Base-by-base conservation (phyloP, 2,113 vertebrate genomes). In the Lamprotornis superbus region DNA sequence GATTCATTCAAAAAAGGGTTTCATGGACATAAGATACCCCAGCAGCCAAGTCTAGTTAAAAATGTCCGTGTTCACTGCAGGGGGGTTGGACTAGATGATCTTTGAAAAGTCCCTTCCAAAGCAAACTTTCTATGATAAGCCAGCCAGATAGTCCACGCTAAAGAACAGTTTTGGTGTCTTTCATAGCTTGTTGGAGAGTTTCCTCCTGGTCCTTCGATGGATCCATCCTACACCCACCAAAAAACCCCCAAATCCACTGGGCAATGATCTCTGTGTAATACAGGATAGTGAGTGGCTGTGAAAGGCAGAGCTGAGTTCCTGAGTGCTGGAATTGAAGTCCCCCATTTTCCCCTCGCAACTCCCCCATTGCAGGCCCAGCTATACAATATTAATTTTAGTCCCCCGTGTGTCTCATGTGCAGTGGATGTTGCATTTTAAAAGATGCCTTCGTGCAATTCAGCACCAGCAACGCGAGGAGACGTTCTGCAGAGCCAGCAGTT, bases 201-300 rank as follows among this genome's bases (percentile, higher is more conserved):
- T 60, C 16, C 39, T 85, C 30, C 14, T 15, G 7, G 11, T 53
- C 6, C 23, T 76, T 63, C 27, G 39, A 39, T 12, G 15, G 33
- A 44, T 55, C 9, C 1, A 3, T 21, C 18, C 22, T 15, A 20
- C 3, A n/a, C 13, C 4, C 31, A 20, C 19, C 31, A 69, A 53
- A 67, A 83, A 28, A 7, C 0, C 27, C 55, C 10, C 20, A 55
- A 63, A 55, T 12, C 24, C 8, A 5, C 6, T 0, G 0, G 11
- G 30, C 5, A 46, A 12, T 0, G 8, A 27, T 19, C 49, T 39
- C 55, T 0, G 0, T 11, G 33, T 27, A 16, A 39, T 8, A 5
- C 5, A 9, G 57, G 9, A 15, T 9, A 40, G 35, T 0, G 47
- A 44, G 39, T 4, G 30, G 64, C 63, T 76, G 31, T 7, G 6